Percentiles rank a stretch among this genome's conserved stretches.
Conservation (phyloP, 2,888 invertebrate species). For the Ophion ventricosus region DNA sequence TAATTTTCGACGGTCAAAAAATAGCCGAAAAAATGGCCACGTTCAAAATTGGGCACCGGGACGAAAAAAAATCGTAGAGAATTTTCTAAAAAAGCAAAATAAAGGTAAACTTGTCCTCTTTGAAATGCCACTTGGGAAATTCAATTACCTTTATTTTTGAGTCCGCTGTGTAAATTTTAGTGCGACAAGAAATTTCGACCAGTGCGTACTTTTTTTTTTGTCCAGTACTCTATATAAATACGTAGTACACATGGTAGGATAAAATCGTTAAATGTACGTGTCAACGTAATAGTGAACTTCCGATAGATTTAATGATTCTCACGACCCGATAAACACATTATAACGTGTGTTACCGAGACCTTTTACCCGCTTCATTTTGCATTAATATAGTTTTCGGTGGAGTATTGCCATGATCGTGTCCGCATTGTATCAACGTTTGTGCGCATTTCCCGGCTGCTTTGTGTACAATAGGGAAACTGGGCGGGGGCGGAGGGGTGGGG, state of each 20-base stretch:
- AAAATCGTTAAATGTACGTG: neutral
- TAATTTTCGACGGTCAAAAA: too few relatives aligned
- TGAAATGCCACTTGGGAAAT: too few relatives aligned
- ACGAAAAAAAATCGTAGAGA: too few relatives aligned
- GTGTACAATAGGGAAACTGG: neutral
- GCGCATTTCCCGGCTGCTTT: neutral
- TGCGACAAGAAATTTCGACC: too few relatives aligned
- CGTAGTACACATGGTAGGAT: neutral
- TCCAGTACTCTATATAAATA: too few relatives aligned
- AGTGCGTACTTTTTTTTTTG: too few relatives aligned
- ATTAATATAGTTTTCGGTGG: conserved; percentile 1
- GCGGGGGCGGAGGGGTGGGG: neutral
- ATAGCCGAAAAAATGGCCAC: too few relatives aligned
- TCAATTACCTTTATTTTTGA: too few relatives aligned
- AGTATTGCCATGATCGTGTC: neutral
- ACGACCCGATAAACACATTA: neutral
- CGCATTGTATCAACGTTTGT: conserved; percentile 3
- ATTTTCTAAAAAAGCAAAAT: too few relatives aligned
- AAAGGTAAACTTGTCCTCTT: too few relatives aligned
- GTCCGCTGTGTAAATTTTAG: too few relatives aligned
- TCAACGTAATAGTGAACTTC: neutral
- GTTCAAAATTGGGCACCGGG: too few relatives aligned
- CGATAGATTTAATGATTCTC: conserved; percentile 1
- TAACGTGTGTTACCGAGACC: neutral
- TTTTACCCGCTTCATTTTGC: neutral